These are phyloP conservation scores for Drosophila meridiana DNA, from an alignment of 2,888 invertebrate species.

Conservation along the genomic window DNA sequence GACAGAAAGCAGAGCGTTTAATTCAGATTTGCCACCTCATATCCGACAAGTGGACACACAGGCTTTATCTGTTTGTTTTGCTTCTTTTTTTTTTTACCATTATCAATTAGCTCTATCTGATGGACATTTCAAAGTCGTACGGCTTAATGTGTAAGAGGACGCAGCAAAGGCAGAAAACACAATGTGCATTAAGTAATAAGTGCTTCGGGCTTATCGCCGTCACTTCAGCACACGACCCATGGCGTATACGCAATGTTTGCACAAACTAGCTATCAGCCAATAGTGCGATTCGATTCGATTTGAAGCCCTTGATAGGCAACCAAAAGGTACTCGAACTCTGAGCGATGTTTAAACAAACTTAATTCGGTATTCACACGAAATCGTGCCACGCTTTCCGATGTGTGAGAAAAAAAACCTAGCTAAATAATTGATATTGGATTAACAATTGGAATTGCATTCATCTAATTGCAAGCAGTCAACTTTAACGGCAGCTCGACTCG, in stretches of 20 bases:
- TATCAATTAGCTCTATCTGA: conserved; percentile 41
- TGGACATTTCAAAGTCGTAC: conserved; percentile 56
- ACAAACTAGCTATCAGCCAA: conserved; percentile 28
- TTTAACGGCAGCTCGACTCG: conserved; percentile 29
- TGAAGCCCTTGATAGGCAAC: conserved; percentile 29
- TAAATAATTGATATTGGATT: conserved; percentile 31
- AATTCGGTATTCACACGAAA: conserved; percentile 34
- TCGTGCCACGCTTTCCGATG: conserved; percentile 35
- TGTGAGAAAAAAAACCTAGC: conserved; percentile 38
- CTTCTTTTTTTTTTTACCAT: background rate
- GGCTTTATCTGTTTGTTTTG: conserved; percentile 24
- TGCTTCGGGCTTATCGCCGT: conserved; percentile 36
- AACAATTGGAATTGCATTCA: conserved; percentile 30
- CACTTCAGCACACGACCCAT: conserved; percentile 33
- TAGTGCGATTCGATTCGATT: background rate
- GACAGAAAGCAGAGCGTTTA: background rate
- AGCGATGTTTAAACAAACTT: conserved; percentile 7
- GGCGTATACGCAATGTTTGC: conserved; percentile 43
- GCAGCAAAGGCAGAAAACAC: conserved; percentile 6
- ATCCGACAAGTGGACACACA: conserved; percentile 16
- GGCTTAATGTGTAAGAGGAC: conserved; percentile 17
- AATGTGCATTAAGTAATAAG: conserved; percentile 24
- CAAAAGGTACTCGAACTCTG: conserved; percentile 8
- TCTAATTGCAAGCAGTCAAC: conserved; percentile 48
- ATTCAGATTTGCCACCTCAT: background rate